phyloP scores from a whole-genome alignment of 2,113 vertebrate species.

The Xyliphius kryptos region DNA sequence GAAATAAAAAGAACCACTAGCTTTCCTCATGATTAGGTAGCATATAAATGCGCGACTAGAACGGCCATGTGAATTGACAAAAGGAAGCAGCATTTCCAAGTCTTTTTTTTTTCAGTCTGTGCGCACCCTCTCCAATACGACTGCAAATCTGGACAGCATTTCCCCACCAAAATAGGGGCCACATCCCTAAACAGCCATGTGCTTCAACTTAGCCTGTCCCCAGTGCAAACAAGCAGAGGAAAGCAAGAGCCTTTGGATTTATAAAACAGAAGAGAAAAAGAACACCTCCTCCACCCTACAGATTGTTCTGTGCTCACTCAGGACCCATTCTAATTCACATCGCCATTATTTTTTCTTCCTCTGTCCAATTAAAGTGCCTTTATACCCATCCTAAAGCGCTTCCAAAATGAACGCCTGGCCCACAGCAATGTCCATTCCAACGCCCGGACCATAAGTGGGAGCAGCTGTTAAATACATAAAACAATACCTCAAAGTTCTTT shows the following conservation, averaged over 20 bases:
- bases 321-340: too few species aligned
- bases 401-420: too few species aligned
- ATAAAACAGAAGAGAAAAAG: slow-evolving; percentile 9
- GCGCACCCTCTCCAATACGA: background rate
- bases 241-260: background rate
- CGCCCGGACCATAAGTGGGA: too few species aligned
- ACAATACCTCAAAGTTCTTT: too few species aligned
- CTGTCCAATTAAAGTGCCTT: too few species aligned
- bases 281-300: too few species aligned
- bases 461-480: too few species aligned
- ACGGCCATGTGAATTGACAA: slow-evolving; percentile 21
- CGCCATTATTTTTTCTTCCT: too few species aligned
- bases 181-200: background rate
- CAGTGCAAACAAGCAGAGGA: background rate
- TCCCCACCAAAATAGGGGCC: background rate
- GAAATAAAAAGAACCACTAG: too few species aligned
- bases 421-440: too few species aligned
- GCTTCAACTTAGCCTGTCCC: slow-evolving; percentile 12
- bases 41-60: background rate
- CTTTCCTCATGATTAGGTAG: slow-evolving; percentile 3
- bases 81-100: slow-evolving; percentile 15
- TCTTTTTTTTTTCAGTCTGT: background rate
- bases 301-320: too few species aligned
- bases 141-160: slow-evolving; percentile 19
- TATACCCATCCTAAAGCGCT: too few species aligned